phyloP scores from a whole-genome alignment of 2,797 vertebrate genomes.

The Neostethus bicornis region DNA sequence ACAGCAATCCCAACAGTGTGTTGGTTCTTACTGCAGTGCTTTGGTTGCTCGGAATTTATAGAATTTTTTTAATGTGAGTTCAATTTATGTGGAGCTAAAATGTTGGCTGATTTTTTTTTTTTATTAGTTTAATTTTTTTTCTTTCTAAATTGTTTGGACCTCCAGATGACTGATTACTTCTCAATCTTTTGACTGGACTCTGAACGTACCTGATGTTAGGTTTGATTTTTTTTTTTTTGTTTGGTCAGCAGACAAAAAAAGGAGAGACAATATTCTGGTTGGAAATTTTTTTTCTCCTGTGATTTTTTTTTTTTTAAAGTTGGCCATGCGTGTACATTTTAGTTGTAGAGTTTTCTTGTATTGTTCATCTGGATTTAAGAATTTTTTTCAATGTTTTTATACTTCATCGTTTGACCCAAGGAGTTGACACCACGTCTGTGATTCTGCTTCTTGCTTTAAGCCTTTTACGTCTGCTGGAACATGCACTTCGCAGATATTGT shows the following conservation, averaged over 20 bases:
- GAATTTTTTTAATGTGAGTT: constrained; percentile 30
- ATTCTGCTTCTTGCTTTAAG: constrained; percentile 53
- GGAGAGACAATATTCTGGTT: constrained; percentile 11
- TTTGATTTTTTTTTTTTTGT: no score
- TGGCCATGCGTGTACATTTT: constrained; percentile 25
- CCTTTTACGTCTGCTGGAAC: constrained; percentile 51
- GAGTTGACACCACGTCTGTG: constrained; percentile 51
- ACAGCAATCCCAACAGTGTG: constrained; percentile 30
- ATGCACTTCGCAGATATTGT: constrained; percentile 56
- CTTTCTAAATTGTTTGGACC: background rate
- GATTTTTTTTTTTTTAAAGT: constrained; percentile 6
- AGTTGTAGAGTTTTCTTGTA: constrained; percentile 33
- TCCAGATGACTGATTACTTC: constrained; percentile 13
- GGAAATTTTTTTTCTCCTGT: background rate
- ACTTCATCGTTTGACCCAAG: constrained; percentile 24
- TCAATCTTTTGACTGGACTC: background rate
- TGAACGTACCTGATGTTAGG: constrained; percentile 3
- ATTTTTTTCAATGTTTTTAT: constrained; percentile 16
- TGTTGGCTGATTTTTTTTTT: constrained; percentile 3
- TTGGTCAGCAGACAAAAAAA: background rate
- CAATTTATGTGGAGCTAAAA: constrained; percentile 30
- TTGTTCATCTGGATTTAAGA: constrained; percentile 22
- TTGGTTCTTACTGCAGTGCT: constrained; percentile 18
- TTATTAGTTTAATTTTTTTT: background rate
- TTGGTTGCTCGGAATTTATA: constrained; percentile 19